These are phyloP conservation scores for Pachyseris speciosa DNA, from an alignment of 64 coral and sea anemone genomes.

Conservation along the genomic window DNA sequence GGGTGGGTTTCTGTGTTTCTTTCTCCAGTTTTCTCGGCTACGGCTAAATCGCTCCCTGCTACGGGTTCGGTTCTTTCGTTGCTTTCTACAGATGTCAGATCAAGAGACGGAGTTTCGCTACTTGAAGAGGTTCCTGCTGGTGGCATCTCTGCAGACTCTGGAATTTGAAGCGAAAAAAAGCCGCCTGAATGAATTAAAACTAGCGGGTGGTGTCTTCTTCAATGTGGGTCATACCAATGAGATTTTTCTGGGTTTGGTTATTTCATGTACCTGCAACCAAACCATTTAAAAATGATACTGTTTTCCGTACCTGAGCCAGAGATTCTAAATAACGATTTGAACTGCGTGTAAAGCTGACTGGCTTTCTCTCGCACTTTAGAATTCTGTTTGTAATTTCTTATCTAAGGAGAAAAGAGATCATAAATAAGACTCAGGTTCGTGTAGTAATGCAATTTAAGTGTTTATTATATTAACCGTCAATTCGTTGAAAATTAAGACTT, in stretches of 20 bases:
- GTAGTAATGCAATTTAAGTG: too few species aligned
- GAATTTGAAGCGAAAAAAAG: neutral
- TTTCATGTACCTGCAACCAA: neutral
- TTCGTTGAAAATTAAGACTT: too few species aligned
- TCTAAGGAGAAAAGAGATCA: neutral
- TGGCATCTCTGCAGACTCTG: neutral
- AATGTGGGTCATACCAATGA: too few species aligned
- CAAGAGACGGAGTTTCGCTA: neutral
- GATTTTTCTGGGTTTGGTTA: neutral
- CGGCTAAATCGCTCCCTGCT: neutral
- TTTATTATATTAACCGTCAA: too few species aligned
- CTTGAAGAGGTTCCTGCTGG: neutral
- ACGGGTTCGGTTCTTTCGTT: neutral
- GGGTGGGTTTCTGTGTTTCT: neutral
- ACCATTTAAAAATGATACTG: neutral
- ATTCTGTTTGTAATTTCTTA: slow-evolving; percentile 54
- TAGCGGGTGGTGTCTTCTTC: too few species aligned
- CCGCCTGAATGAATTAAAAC: too few species aligned
- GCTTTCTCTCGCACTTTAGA: slow-evolving; percentile 48
- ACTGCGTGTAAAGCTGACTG: slow-evolving; percentile 19
- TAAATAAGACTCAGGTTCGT: too few species aligned
- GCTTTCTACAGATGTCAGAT: neutral
- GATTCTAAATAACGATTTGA: slow-evolving; percentile 14
- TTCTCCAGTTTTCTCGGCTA: neutral
- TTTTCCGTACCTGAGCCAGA: slow-evolving; percentile 11